These are phyloP conservation scores for Oscheius sp. DNA, from an alignment of 2,888 invertebrate genomes.

Conservation along the genomic window DNA sequence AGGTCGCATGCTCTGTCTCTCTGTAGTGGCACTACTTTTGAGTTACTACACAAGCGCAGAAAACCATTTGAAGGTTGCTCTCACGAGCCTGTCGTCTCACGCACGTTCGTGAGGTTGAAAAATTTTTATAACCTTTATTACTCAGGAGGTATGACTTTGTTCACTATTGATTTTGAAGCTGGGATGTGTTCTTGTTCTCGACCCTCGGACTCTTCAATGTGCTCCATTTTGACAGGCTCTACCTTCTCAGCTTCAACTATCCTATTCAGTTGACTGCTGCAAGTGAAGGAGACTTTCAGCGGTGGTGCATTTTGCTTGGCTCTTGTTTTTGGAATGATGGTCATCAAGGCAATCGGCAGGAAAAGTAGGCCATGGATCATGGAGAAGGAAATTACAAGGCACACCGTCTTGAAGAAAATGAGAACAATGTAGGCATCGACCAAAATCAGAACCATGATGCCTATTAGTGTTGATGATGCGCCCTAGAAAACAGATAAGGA, in stretches of 20 bases:
- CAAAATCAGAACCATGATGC: constrained; percentile 66
- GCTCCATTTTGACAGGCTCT: not conserved
- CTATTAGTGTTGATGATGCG: constrained; percentile 70
- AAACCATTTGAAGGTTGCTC: no score
- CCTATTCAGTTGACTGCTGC: constrained; percentile 29
- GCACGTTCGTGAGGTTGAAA: no score
- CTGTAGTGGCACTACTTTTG: no score
- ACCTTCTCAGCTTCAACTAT: not conserved
- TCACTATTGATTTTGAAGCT: constrained; percentile 9
- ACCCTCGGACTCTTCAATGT: not conserved
- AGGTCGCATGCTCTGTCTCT: no score
- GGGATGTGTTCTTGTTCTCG: not conserved
- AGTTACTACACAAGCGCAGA: no score
- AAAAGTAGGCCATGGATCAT: constrained; percentile 72
- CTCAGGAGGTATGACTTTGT: constrained; percentile 20
- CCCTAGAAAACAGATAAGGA: constrained; percentile 51
- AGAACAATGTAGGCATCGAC: constrained; percentile 70
- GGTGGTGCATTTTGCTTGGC: not conserved
- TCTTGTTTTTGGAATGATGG: constrained; percentile 44
- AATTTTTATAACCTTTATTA: not conserved
- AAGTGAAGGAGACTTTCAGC: constrained; percentile 27
- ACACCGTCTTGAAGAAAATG: constrained; percentile 72
- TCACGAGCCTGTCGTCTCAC: no score
- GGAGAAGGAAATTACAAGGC: constrained; percentile 69
- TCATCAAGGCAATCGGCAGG: constrained; percentile 69